Base-by-base conservation (phyloP, 2,888 invertebrate species). In the Monochamus alternatus region DNA sequence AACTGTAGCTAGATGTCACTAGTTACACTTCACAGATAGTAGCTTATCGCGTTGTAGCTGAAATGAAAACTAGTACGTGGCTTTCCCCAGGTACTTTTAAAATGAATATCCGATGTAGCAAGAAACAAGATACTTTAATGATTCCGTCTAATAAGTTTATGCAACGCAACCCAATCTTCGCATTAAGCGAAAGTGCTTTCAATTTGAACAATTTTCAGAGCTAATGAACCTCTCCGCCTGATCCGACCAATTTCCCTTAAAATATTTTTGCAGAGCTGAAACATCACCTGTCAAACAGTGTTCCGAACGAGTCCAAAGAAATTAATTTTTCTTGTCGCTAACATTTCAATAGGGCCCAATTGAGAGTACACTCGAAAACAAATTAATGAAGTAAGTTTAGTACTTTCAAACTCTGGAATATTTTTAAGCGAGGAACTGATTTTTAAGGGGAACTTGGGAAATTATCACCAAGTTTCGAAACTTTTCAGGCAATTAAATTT, bases 351-450 rank as follows among this genome's bases (percentile, higher is more conserved):
- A 47, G 65, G 31, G 51, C 30, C 65, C 47, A 51, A 51, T 65
- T 47, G 65, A 65, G 44, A 30, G 22, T 51, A 51, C 51, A 32
- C 55, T 67, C 52, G 32, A 67, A 67, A 67, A 67, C 66, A 67
- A 67, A 52, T 67, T 67, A 67, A 67, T 55, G 66, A 67, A 67
- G 31, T 65, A 52, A 67, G 32, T 67, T 67, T 5, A 55, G 38
- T 52, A 55, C 55, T 67, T 67, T 32, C 55, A 31, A 67, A 67
- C 66, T 67, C 38, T 14, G 2, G 66, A 67, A 67, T 38, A 67
- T 67, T 67, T 67, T 67, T 52, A 32, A 52, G 52, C 52, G 5
- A 52, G 5, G 9, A 55, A 55, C 66, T 32, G 66, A 67, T 55
- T 67, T 66, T 67, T 52, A 67, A 67, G 31, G 52, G 22, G 31